Base-by-base conservation (phyloP, 2,888 invertebrate species). In the Agapostemon virescens region DNA sequence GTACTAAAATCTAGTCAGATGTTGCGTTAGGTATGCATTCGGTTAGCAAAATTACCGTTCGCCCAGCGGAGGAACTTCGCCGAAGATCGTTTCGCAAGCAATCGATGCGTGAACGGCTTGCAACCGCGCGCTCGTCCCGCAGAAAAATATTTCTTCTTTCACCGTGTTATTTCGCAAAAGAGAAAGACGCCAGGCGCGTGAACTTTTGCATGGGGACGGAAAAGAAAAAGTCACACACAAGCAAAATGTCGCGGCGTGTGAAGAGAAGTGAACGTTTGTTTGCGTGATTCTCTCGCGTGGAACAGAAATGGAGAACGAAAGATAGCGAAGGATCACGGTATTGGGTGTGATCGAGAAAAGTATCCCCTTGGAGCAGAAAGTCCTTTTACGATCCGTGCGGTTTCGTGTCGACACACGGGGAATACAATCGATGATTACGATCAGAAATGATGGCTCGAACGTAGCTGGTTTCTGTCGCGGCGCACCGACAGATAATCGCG, bases 191-290 rank as follows among this genome's bases (percentile, higher is more conserved):
- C 75, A 49, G 66, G 69, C 72, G 75, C 73, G 79, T 86, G 85
- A 86, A 85, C 83, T 87, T 87, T 86, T 85, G 71, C 81, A 69
- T 20, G 40, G 33, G 45, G 78, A 42, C 49, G 49, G 36, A 38
- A 30, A 72, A 67, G n/a, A n/a, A 85, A 83, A 86, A 85, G 82
- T 76, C 55, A 68, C 74, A 36, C 75, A 13, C 63, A 49, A 63
- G 74, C 85, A 75, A 86, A 86, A 86, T 87, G 84, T 86, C 85
- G 85, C 80, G 77, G 74, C 68, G 69, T 67, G 69, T 55, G 70
- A 26, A 23, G 72, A 71, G 74, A 86, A 86, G 85, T 86, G 85
- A 85, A 85, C 77, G 86, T 84, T 77, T 82, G 71, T 82, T 75
- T 79, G 71, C 49, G 55, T 26, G 55, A 13, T 11, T 15, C 38